Evolutionary conservation across 1,140 invertebrate genomes (phyloP), one percentile per base, ranked within the genome.

Genomic region (Plutomurus gul): DNA sequence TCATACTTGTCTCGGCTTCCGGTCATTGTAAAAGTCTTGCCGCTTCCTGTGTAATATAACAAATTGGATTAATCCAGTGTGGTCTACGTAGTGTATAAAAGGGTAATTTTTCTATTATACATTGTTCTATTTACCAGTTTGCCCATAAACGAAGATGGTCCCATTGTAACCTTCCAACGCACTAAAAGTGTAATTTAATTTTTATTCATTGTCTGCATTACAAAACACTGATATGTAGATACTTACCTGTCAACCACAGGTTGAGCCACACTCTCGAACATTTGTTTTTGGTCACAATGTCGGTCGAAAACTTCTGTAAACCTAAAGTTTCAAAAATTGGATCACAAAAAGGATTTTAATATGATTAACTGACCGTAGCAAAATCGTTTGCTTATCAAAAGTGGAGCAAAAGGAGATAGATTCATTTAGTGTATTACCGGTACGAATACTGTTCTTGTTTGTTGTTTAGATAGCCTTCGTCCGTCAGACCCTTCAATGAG

Each of bases 141-240:
- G 93, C 37, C 93, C 93, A 84, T 95, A 95, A 0, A 93, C 93
- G 88, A 95, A 94, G 78, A 95, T 93, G n/a, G 93, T 94, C 71
- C 93, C 93, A 87, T 94, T 94, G 87, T 92, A 94, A 2, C 93
- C 93, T 84, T 89, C 87, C 10, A 94, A 87, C 8, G 92, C 91
- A 88, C 92, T 81, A 30, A 76, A 37, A 39, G 20, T 36, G 18
- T 37, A 51, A 46, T 33, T 3, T n/a, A 33, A 40, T 36, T 18
- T 47, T 30, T 72, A 46, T 13, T 76, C 40, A 73, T 78, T 79
- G 11, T 65, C 43, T 18, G 13, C 13, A n/a, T 30, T 75, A 81
- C 25, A 39, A 78, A 37, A 79, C n/a, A 27, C 51, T 25, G 22
- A 16, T 47, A 47, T 60, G 43, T 46, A 27, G 3, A 60, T 56